Conservation (phyloP, 2,888 invertebrate species). For the Leistus spinibarbis region DNA sequence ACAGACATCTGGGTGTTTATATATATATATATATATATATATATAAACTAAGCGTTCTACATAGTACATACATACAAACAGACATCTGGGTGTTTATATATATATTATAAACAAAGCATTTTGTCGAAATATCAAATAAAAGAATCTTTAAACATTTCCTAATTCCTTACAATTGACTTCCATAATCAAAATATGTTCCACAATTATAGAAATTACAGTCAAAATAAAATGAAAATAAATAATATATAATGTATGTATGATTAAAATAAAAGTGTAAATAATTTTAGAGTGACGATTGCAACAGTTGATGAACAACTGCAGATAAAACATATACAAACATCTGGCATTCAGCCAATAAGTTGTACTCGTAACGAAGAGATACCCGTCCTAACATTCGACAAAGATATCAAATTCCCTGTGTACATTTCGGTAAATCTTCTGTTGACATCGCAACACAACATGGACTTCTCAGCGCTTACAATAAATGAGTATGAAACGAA, state of each 20-base stretch:
- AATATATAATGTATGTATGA: background rate
- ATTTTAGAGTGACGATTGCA: conserved; percentile 63
- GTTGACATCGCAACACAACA: conserved; percentile 62
- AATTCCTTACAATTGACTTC: no score
- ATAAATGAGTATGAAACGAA: conserved; percentile 45
- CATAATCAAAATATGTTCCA: no score
- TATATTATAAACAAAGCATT: no score
- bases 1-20: no score
- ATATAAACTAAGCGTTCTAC: no score
- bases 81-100: no score
- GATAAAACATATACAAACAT: conserved; percentile 64
- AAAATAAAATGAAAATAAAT: no score
- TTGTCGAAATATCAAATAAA: no score
- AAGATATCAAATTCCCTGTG: conserved; percentile 68
- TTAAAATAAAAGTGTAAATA: background rate
- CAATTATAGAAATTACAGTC: no score
- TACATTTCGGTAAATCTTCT: conserved; percentile 73
- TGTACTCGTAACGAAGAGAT: conserved; percentile 71
- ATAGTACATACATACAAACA: no score
- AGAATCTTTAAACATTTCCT: no score
- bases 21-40: no score
- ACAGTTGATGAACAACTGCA: conserved; percentile 72
- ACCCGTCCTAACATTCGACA: conserved; percentile 62
- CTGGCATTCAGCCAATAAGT: conserved; percentile 64
- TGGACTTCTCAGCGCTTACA: conserved; percentile 44